Base-by-base conservation (phyloP, 2,888 invertebrate genomes). In the Nipponacmea schrenckii region DNA sequence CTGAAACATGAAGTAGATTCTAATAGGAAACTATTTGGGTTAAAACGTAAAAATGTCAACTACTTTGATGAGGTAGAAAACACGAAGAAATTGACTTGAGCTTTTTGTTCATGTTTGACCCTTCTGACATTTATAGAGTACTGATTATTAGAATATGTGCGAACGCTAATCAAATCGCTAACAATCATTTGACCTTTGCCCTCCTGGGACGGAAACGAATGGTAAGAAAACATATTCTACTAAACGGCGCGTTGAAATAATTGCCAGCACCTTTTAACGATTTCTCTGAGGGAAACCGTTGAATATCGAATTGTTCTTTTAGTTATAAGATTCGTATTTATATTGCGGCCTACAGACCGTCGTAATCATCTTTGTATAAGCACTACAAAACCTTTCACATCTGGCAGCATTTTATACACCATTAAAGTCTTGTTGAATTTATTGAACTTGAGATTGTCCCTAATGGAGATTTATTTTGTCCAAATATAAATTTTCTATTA, bases 121-220 rank as follows among this genome's bases (percentile, higher is more conserved):
- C 24, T 56, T 56, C 20, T 24, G 56, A 56, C 56, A 56, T 56
- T 56, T 56, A 56, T 56, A 14, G 56, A 24, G 56, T 56, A 24
- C 24, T 56, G 56, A 56, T 56, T 20, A 24, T 56, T 56, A 12
- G 20, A 24, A 24, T 56, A 56, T 56, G 56, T 56, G 56, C 24
- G 56, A 56, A 56, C 20, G 56, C 56, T 56, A 56, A 56, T 56
- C 56, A 56, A 56, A 56, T 56, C 14, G 56, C 56, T 56, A 56
- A 56, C 56, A 56, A 56, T 20, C 56, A 24, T 56, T 56, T 56
- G 56, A 56, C 56, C 56, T 56, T 56, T 24, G 56, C 20, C 24
- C 56, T 56, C 56, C 56, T 24, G 56, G 56, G 56, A 56, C 56
- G 56, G 24, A 14, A 56, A 24, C 20, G 56, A 56, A 56, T 56